These are phyloP conservation scores for Nibea albiflora DNA, from an alignment of 2,113 vertebrate species.

Conservation along the genomic window DNA sequence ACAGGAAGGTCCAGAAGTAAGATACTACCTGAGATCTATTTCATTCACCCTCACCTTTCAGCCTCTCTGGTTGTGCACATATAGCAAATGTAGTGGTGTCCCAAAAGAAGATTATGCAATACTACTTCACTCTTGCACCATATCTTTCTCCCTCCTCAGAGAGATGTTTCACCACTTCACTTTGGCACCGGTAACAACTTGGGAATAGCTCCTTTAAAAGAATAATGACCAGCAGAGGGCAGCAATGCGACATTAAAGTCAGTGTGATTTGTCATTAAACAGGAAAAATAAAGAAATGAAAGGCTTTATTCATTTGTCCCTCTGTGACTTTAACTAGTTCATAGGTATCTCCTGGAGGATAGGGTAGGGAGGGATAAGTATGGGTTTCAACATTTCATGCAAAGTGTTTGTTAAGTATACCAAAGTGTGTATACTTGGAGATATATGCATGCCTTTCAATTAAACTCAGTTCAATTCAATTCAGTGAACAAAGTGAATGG, in stretches of 20 bases:
- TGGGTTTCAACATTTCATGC: no score
- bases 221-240: constrained; percentile 64
- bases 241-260: constrained; percentile 29
- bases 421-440: not conserved
- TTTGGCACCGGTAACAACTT: not conserved
- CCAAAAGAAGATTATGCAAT: not conserved
- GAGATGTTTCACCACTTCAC: not conserved
- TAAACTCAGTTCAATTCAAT: no score
- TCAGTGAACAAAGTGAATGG: not conserved
- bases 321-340: not conserved
- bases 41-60: not conserved
- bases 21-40: not conserved
- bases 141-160: not conserved
- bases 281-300: not conserved
- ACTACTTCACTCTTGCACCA: not conserved
- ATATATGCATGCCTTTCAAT: not conserved
- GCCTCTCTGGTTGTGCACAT: not conserved
- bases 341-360: no score
- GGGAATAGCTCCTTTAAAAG: not conserved
- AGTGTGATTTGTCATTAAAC: not conserved
- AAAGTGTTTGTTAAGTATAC: not conserved
- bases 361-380: no score
- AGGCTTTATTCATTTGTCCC: not conserved
- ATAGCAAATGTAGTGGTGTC: not conserved
- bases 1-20: constrained; percentile 69